phyloP scores from a whole-genome alignment of 2,113 vertebrate species.

The Cettia cetti region DNA sequence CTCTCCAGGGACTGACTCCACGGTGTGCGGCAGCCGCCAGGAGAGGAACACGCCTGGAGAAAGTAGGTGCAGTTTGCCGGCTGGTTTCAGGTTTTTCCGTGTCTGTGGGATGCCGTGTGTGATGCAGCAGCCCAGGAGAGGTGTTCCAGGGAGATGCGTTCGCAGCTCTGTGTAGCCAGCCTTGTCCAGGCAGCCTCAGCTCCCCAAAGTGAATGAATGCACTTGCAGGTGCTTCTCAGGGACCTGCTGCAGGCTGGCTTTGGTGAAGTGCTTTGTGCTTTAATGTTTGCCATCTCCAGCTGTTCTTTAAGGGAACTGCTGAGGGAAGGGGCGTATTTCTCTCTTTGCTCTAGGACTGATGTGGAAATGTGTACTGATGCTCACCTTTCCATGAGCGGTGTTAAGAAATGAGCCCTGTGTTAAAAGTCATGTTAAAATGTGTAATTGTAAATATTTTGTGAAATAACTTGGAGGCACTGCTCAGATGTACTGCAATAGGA shows the following conservation, averaged over 20 bases:
- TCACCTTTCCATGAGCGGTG: not conserved
- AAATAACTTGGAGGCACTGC: not conserved
- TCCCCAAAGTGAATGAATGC: not conserved
- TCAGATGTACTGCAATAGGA: not conserved
- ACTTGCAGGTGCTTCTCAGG: not conserved
- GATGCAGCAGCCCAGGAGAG: not conserved
- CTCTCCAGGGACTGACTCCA: not conserved
- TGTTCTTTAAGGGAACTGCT: not conserved
- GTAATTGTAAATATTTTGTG: not conserved
- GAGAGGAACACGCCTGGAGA: not conserved
- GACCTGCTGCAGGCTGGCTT: not conserved
- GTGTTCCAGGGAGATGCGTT: not conserved
- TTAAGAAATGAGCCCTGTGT: not conserved
- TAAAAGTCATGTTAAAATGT: not conserved
- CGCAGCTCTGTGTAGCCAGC: not conserved
- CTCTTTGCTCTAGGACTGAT: not conserved
- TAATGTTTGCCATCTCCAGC: not conserved
- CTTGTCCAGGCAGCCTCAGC: not conserved
- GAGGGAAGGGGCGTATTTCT: not conserved
- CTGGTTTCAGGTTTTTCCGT: not conserved
- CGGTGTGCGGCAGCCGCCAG: not conserved
- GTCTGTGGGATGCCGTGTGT: not conserved
- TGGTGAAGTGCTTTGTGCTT: not conserved
- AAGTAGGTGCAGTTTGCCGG: constrained; percentile 5
- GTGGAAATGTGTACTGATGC: not conserved